Conservation (phyloP, 2,113 vertebrate species). For the Oceanites oceanicus region DNA sequence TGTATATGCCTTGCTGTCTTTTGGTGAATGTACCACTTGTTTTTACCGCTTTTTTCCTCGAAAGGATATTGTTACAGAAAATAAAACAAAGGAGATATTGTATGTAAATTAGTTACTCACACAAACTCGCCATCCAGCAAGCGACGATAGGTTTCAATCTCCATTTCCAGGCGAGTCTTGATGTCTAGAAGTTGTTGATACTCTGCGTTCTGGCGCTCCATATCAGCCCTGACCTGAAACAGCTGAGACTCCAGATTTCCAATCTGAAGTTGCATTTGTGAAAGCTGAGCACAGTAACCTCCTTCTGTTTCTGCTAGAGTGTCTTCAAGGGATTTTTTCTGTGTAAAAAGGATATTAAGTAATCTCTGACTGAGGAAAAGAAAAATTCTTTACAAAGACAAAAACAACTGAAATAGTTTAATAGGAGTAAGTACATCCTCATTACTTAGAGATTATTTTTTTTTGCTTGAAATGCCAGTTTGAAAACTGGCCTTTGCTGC, state of each 20-base stretch:
- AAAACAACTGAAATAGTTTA: not conserved
- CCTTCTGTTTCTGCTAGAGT: conserved; percentile 74
- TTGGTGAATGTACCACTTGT: not conserved
- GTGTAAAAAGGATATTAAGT: not conserved
- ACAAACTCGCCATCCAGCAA: conserved; percentile 75
- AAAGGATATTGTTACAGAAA: not conserved
- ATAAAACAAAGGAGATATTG: not conserved
- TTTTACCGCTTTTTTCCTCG: not conserved
- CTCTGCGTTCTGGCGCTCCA: conserved; percentile 72
- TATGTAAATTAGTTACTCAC: conserved; percentile 26
- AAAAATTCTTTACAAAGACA: not conserved
- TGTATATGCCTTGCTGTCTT: not conserved
- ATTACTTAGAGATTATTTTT: not conserved
- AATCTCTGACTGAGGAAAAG: not conserved
- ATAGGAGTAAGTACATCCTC: not conserved
- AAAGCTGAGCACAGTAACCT: conserved; percentile 73
- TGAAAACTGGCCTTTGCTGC: not conserved
- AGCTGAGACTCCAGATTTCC: conserved; percentile 74
- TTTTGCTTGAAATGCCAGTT: not conserved
- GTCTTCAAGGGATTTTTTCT: conserved; percentile 82
- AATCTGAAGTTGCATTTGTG: conserved; percentile 75
- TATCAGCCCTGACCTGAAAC: conserved; percentile 74
- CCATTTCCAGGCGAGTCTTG: conserved; percentile 78
- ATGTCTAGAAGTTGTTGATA: conserved; percentile 77
- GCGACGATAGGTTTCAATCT: conserved; percentile 80